Base-by-base conservation (phyloP, 2,113 vertebrate genomes). In the Gopherus evgoodei region DNA sequence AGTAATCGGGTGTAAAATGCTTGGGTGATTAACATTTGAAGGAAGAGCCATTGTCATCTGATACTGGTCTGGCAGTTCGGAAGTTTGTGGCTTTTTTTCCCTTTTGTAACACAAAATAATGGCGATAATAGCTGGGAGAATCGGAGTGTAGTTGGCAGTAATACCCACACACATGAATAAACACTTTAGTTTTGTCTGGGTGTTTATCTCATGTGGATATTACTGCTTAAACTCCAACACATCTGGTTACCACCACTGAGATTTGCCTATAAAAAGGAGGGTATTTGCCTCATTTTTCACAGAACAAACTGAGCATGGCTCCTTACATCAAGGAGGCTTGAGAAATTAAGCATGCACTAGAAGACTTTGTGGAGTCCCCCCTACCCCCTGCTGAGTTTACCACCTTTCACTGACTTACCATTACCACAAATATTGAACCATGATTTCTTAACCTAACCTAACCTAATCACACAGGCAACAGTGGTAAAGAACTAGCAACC, bases 121-220 rank as follows among this genome's bases (percentile, higher is more conserved):
- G 89, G 72, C 81, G 91, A 11, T 84, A 95, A 85, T 96, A 96
- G 93, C 96, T 96, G 97, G 89, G 91, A 94, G 84, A 83, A 95
- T 93, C 93, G 35, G 11, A 93, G 83, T 42, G 62, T 11, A 59
- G 93, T 56, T 97, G 96, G 95, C 96, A 96, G 91, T 27, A 47
- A 47, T 75, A 86, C 49, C 91, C 87, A 44, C 83, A 62, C 96
- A 87, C 91, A 95, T 95, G 93, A 88, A 95, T 96, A 95, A 98
- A 94, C 91, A 93, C 49, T 84, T 84, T 57, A 56, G 86, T 81
- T 88, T 62, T 88, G 69, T 88, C 86, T 80, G 56, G 49, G 75
- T 94, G 95, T 95, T 97, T 97, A 94, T 97, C 96, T 96, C 92
- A 14, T 91, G 94, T 96, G 94, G 91, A 90, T 97, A 96, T 97